phyloP scores from a whole-genome alignment of 2,797 vertebrate species.

The Brachymystax lenok region DNA sequence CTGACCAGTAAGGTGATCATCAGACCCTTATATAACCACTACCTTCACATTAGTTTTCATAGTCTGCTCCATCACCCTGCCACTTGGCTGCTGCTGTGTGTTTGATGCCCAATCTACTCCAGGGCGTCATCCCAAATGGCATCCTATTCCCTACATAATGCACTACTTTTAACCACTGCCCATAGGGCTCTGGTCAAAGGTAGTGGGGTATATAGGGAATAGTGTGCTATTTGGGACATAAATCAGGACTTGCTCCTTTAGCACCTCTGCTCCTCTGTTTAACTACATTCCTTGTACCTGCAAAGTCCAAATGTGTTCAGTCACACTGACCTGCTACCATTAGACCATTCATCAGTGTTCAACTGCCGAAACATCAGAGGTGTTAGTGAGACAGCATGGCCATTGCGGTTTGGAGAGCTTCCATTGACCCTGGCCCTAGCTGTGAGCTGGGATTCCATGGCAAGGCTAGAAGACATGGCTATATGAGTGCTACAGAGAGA shows the following conservation, averaged over 20 bases:
- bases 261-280: slow-evolving; percentile 65
- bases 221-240: background rate
- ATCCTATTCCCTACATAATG: background rate
- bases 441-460: slow-evolving; percentile 35
- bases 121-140: background rate
- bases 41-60: too few relatives aligned
- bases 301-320: slow-evolving; percentile 67
- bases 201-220: background rate
- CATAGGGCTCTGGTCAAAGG: background rate
- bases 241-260: slow-evolving; percentile 35
- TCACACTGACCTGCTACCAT: slow-evolving; percentile 69
- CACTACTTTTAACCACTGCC: background rate
- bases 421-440: slow-evolving; percentile 39
- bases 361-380: slow-evolving; percentile 73
- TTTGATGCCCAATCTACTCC: slow-evolving; percentile 25
- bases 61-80: too few relatives aligned
- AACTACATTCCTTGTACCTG: slow-evolving; percentile 76
- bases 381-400: slow-evolving; percentile 64
- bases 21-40: too few relatives aligned
- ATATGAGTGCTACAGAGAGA: slow-evolving; percentile 11
- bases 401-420: slow-evolving; percentile 45
- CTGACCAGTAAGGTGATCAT: too few relatives aligned
- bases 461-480: background rate
- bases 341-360: slow-evolving; percentile 67
- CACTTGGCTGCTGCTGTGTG: too few relatives aligned